These are phyloP conservation scores for Apodemus sylvaticus DNA, from an alignment of 2,113 vertebrate species.

Conservation along the genomic window DNA sequence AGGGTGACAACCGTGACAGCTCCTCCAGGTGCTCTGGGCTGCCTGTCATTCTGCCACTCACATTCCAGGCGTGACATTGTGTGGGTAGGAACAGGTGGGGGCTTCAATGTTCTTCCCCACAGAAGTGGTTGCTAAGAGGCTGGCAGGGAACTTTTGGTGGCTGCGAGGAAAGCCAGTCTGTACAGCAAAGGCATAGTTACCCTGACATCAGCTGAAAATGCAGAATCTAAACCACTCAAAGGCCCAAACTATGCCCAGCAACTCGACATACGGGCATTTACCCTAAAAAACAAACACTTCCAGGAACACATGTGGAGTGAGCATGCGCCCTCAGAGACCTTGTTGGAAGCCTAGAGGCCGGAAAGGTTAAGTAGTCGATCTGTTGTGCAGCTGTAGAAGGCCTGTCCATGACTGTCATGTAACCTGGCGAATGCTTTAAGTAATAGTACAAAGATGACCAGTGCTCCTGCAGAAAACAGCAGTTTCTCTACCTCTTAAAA, in stretches of 20 bases:
- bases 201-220: neutral
- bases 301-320: neutral
- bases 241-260: neutral
- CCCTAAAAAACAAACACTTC: neutral
- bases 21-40: neutral
- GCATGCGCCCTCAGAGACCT: neutral
- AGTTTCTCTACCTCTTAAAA: neutral
- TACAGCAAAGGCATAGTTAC: neutral
- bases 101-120: neutral
- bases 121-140: neutral
- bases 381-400: neutral
- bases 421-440: neutral
- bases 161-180: neutral
- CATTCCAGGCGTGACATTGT: neutral
- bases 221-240: neutral
- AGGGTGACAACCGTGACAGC: neutral
- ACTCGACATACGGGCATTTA: neutral
- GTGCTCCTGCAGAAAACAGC: neutral
- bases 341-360: neutral
- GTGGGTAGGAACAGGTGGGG: neutral
- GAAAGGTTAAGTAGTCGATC: neutral
- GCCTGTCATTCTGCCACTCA: conserved; percentile 7
- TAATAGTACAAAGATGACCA: neutral
- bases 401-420: neutral
- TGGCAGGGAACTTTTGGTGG: neutral